Evolutionary conservation across 2,888 invertebrate species (phyloP), one percentile per base, ranked within the genome.

Genomic region (Cheilosia vernalis): DNA sequence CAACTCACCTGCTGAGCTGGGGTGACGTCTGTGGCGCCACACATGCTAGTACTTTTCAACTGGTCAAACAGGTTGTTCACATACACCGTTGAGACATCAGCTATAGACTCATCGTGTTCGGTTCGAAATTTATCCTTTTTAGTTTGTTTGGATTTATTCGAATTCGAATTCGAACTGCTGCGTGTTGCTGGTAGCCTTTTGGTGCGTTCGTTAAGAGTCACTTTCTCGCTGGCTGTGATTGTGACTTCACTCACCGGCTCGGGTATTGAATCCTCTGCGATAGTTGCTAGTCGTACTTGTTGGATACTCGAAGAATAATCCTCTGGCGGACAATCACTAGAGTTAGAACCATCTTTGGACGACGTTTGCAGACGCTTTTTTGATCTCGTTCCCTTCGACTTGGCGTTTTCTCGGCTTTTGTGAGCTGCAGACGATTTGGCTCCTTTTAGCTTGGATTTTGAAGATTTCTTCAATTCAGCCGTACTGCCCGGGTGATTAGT

Each of bases 11-110:
- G 47, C 15, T 47, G 19, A 1, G 7, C 30, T 37, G 33, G 9
- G 33, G 33, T 37, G 30, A 10, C 55, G 37, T 44, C 53, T 30
- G 13, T 17, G 13, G 17, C 15, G 3, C 10, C 21, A 7, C 30
- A 42, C 7, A 74, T 51, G 33, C 55, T 80, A 13, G 79, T 66
- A 44, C 56, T 66, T 61, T 79, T 84, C 10, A 84, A 60, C 13
- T 80, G 74, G 10, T 84, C 80, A 51, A 84, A 84, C 9, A 84
- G 42, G 17, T 66, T 76, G 47, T 80, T 79, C 9, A 76, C 69
- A 19, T 80, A 53, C 1, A 17, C 33, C 4, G 84, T 55, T 27
- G 84, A 84, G 1, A 70, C 70, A 49, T 80, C 80, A 4, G 84
- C 74, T 27, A 84, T 80, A 0, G 84, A 66, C 4, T 70, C 47